These are phyloP conservation scores for Porphyrio hochstetteri DNA, from an alignment of 2,113 vertebrate species.

Conservation along the genomic window DNA sequence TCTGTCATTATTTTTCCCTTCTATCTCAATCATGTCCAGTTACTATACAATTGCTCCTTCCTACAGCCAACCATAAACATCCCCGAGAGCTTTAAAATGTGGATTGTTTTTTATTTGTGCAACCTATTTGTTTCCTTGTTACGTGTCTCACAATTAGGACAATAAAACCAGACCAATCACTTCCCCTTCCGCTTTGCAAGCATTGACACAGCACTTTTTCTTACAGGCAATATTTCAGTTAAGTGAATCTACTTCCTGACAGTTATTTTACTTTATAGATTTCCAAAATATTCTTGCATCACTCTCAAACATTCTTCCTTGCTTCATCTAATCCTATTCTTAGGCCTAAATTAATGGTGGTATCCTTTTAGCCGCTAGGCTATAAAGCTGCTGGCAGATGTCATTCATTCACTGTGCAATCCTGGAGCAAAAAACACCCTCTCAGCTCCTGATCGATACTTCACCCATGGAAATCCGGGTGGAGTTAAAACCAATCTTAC, in stretches of 20 bases:
- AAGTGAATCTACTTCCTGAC: background rate
- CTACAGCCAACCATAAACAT: background rate
- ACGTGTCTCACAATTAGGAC: background rate
- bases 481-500: background rate
- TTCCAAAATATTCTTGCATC: background rate
- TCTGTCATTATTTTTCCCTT: background rate
- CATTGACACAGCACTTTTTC: background rate
- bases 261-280: background rate
- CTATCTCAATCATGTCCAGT: background rate
- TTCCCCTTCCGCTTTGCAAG: background rate
- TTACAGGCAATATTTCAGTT: background rate
- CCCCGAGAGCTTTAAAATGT: background rate
- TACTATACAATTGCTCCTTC: background rate
- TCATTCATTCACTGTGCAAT: background rate
- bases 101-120: background rate
- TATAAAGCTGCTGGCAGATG: background rate
- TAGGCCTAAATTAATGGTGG: background rate
- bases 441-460: background rate
- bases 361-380: background rate
- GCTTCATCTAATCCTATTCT: background rate
- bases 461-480: background rate
- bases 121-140: background rate
- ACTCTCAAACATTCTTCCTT: background rate
- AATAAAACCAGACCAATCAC: background rate
- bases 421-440: background rate